Evolutionary conservation across 2,797 vertebrate genomes (phyloP), one percentile per base, ranked within the genome.

Genomic region (Acestrorhynchus altus): DNA sequence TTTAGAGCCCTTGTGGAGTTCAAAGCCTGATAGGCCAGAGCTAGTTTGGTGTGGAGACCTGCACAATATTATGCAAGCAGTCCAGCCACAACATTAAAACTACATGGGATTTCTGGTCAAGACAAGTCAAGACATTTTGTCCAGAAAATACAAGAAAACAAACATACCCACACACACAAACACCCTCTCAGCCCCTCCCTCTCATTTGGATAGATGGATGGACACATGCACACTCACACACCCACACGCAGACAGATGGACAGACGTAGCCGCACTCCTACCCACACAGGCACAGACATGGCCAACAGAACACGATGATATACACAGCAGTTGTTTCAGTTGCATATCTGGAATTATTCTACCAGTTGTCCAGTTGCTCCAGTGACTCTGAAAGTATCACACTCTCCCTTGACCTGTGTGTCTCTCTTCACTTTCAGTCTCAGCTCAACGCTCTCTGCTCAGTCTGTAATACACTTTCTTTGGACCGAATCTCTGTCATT

Each of bases 391-490:
- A 10, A 28, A 51, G 4, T 16, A 26, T 51, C 44, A n/a, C 11
- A 44, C n/a, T 42, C 31, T 42, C 28, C 49, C 51, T 56, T 63
- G 9, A 20, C 49, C 56, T 22, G 26, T 49, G 61, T 52, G 61
- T 56, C 61, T 35, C 24, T 42, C 24, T 69, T 31, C 40, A 46
- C 35, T 24, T 42, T 22, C 46, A 16, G 16, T 42, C 51, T 68
- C 44, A 65, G 56, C 74, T 76, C 60, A 15, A 76, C 26, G 72
- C 77, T 87, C 59, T 73, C 70, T 79, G 65, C 57, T 82, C 78
- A 86, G 71, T 79, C 31, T 76, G 71, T 83, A 82, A 85, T 86
- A 61, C 77, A 74, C 61, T 72, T 64, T 74, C 26, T 56, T 70
- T 70, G 73, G 63, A 78, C 76, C 49, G 68, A 76, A 77, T 75